phyloP scores from a whole-genome alignment of 2,113 vertebrate genomes.

The Butorides virescens region DNA sequence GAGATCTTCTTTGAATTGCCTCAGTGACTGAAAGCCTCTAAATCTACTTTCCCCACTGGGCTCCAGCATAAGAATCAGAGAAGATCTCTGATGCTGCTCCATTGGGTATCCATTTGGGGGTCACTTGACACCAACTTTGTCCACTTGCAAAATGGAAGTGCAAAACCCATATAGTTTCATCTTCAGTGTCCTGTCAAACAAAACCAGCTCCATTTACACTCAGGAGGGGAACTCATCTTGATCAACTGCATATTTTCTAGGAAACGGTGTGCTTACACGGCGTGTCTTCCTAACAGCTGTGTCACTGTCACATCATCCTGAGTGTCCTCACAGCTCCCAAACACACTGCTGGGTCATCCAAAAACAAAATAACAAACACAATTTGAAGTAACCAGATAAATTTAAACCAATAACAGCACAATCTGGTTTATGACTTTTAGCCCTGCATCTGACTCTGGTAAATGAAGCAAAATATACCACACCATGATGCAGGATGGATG shows the following conservation, averaged over 20 bases:
- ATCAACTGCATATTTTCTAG: not conserved
- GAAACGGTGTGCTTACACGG: not conserved
- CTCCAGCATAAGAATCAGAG: not conserved
- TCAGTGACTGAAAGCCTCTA: not conserved
- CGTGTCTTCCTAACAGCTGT: not conserved
- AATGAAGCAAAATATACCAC: not conserved
- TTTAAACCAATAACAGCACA: not conserved
- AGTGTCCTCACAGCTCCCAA: not conserved
- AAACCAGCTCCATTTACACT: not conserved
- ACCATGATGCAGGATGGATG: not conserved
- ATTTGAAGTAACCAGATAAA: not conserved
- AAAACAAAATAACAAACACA: not conserved
- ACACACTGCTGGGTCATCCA: rapidly evolving
- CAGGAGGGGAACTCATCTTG: not conserved
- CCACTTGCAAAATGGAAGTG: not conserved
- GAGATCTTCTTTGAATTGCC: not conserved
- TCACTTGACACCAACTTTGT: rapidly evolving
- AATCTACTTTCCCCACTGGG: not conserved
- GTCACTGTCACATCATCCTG: not conserved
- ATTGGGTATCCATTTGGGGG: not conserved
- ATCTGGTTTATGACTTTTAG: not conserved
- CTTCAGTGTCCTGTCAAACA: not conserved
- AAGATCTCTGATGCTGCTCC: not conserved
- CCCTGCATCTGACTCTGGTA: not conserved
- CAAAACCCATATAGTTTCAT: not conserved